Base-by-base conservation (phyloP, 2,888 invertebrate genomes). In the Dysmachus trigonus region DNA sequence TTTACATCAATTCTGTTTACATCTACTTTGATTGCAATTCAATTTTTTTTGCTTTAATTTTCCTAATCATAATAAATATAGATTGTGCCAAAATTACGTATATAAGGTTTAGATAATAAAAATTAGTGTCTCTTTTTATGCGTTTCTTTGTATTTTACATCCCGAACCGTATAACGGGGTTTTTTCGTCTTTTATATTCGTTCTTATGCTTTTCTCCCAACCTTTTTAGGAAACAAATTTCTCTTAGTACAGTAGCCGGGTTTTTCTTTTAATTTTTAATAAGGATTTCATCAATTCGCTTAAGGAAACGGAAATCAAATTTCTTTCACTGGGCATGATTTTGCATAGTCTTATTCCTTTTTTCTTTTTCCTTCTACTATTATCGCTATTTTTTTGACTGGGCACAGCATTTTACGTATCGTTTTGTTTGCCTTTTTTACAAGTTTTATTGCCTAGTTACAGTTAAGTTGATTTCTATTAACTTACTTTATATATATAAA, bases 1-100 rank as follows among this genome's bases (percentile, higher is more conserved):
- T 85, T 62, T 79, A 62, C 35, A 38, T 79, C n/a, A 71, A 74
- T 33, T 51, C 51, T 76, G 31, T 53, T 38, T 33, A 71, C 33
- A 31, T 41, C 83, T 83, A 83, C 83, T 47, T 83, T 83, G 38
- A 83, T 72, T 83, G 72, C 38, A 31, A 83, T 72, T 83, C n/a
- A 81, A 41, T 15, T 33, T 81, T 10, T 53, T 53, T 38, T 18
- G 51, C 10, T 62, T 83, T n/a, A 71, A 38, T 13, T 38, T 83
- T 30, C 53, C 30, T 51, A 81, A 81, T 83, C 35, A 83, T 72
- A 83, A 83, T 83, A 83, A 83, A 72, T 62, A 82, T 62, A 82
- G 33, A 82, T 82, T 82, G 83, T 83, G 83, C 72, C 71, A 83
- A 83, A 83, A 83, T 77, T 77, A 85, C 77, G 62, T 76, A 77